Evolutionary conservation across 1,140 invertebrate species (phyloP), one percentile per base, ranked within the genome.

Genomic region (Mamestra configurata): DNA sequence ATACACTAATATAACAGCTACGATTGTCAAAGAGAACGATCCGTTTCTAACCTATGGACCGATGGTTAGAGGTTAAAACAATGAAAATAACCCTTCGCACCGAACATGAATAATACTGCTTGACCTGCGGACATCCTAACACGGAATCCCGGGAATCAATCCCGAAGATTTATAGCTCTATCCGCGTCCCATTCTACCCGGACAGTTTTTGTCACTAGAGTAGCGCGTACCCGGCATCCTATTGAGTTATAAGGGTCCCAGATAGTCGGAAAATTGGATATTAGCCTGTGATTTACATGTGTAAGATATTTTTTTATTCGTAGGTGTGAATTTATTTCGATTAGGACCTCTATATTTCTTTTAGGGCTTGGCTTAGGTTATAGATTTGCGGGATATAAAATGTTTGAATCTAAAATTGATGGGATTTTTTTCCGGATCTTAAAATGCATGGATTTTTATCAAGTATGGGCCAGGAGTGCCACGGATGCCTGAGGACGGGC

Each of bases 81-180:
- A 61, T 61, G 66, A 64, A 57, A 68, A 49, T 77, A 59, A 77
- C 40, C 78, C 27, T 70, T 49, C 40, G 24, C 24, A 18, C 31
- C 15, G 7, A 71, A 22, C 27, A 84, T 81, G 82, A 84, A 84
- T 81, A 82, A 84, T 79, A 72, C 46, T 27, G 79, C 66, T 82
- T 76, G 73, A 76, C 73, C 73, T 76, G 73, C 46, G 57, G 72
- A 59, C 72, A 59, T 72, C 70, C 46, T 59, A 59, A 75, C 72
- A 75, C 55, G 37, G 37, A 72, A 80, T 79, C 82, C 84, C 77
- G 82, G 79, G 84, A 86, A 86, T 86, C 86, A 87, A 87, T 84
- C 86, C 81, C 70, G 70, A 43, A 83, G 83, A 88, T 88, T 88
- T 88, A 88, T 88, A 24, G 77, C 84, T 82, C 81, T 80, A 87